A percentile compares a stretch with the other conserved stretches of the same genome.
Conservation (phyloP, 2,797 vertebrate genomes). For the Hypotaenidia okinawae region DNA sequence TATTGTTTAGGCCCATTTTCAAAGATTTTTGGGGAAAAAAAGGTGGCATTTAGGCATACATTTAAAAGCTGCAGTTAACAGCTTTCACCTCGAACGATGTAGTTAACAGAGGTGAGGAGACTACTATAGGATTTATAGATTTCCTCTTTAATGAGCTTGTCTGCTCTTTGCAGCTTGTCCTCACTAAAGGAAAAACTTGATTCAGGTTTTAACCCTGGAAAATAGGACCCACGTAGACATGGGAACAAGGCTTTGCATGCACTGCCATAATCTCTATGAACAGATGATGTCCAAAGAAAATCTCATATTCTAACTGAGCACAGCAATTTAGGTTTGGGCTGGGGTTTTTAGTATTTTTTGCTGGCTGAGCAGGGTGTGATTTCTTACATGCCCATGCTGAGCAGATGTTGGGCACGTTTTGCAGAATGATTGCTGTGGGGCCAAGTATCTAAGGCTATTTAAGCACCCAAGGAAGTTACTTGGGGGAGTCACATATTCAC, state of each 20-base stretch:
- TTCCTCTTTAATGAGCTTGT: background rate
- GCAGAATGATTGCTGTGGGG: background rate
- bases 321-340: background rate
- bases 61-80: background rate
- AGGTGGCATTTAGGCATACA: background rate
- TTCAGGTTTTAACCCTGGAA: conserved; percentile 8
- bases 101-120: background rate
- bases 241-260: background rate
- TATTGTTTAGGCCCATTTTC: background rate
- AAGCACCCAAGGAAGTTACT: background rate
- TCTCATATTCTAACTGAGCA: background rate
- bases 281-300: background rate
- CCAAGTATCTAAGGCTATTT: background rate
- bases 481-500: background rate
- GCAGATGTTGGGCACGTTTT: background rate
- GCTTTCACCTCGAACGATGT: background rate
- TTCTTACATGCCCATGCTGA: background rate
- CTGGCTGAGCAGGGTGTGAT: background rate
- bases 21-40: background rate
- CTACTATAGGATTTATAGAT: background rate
- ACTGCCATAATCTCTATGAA: background rate
- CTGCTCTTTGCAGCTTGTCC: background rate
- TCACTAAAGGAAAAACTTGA: background rate
- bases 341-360: background rate
- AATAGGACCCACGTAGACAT: background rate